Conservation (phyloP, 2,888 invertebrate genomes). For the Sarcophaga caerulescens region DNA sequence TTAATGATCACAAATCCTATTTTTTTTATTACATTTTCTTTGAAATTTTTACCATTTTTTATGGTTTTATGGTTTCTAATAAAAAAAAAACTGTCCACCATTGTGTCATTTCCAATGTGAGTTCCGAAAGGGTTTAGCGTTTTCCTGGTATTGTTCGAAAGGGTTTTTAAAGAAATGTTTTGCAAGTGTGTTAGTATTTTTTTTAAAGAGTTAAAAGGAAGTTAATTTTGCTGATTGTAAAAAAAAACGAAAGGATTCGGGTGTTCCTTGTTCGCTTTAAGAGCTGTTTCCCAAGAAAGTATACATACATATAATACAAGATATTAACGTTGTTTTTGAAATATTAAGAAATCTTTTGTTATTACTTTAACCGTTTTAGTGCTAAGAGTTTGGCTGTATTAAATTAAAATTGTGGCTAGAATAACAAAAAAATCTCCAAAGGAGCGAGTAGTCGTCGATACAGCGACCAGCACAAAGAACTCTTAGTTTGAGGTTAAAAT, state of each 20-base stretch:
- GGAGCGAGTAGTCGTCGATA: too few species aligned
- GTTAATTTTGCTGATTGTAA: constrained; percentile 39
- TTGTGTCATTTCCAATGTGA: not conserved
- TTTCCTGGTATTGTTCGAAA: constrained; percentile 44
- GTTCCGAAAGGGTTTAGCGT: constrained; percentile 41
- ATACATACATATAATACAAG: too few species aligned
- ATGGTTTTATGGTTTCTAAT: constrained; percentile 42
- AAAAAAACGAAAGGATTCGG: constrained; percentile 33
- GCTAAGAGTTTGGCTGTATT: too few species aligned
- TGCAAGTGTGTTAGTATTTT: not conserved
- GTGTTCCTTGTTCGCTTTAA: constrained; percentile 15
- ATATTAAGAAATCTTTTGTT: too few species aligned
- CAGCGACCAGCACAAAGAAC: too few species aligned
- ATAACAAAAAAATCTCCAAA: too few species aligned
- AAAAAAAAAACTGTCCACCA: not conserved
- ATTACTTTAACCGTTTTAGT: too few species aligned
- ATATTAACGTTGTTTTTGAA: too few species aligned
- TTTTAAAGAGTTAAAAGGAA: constrained; percentile 59
- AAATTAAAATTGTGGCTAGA: too few species aligned
- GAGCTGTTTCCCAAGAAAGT: constrained; percentile 23
- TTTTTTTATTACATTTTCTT: not conserved
- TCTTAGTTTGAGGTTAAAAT: too few species aligned
- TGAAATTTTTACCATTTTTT: constrained; percentile 17
- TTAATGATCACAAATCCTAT: not conserved
- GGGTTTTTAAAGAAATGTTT: constrained; percentile 28